Base-by-base conservation (phyloP, 1,140 invertebrate genomes). In the Arion vulgaris region DNA sequence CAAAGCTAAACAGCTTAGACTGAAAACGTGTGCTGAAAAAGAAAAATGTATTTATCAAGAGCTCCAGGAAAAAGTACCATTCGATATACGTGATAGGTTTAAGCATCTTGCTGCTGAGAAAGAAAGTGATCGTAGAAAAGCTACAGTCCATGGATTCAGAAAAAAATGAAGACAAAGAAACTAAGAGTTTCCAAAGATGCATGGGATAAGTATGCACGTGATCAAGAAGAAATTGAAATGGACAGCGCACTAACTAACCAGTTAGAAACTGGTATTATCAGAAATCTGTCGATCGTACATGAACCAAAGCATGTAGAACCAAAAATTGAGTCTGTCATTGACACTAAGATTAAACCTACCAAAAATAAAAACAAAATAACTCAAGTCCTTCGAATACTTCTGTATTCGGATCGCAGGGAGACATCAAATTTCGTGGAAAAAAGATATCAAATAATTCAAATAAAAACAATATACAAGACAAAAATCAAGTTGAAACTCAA, bases 341-440 rank as follows among this genome's bases (percentile, higher is more conserved):
- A 66, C 11, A 23, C 1, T 72, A 72, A 41, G 28, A n/a, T 1
- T n/a, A 72, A 72, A 72, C 0, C 26, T 1, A 32, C 4, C 0
- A 72, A 72, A 72, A 45, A 45, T 72, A 72, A 72, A n/a, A 45
- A 26, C 36, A 41, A 41, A 72, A 72, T 41, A 72, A 72, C 1
- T 1, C 71, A 38, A 38, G 13, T 1, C 36, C 39, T 17, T 7
- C 62, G 2, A 28, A 32, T 32, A 23, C 32, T 32, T 66, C n/a
- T 66, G 1, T 28, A 7, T 7, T 11, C n/a, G 19, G 28, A 7
- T 34, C 62, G 62, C 28, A 66, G 7, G 9, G 28, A 32, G n/a
- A 28, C 11, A 5, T 32, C 1, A 28, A 13, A 13, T 32, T 7
- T 1, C n/a, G 28, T 7, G 7, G 11, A 1, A 23, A 28, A 5